Base-by-base conservation (phyloP, 2,797 vertebrate species). In the Pseudochirops corinnae region DNA sequence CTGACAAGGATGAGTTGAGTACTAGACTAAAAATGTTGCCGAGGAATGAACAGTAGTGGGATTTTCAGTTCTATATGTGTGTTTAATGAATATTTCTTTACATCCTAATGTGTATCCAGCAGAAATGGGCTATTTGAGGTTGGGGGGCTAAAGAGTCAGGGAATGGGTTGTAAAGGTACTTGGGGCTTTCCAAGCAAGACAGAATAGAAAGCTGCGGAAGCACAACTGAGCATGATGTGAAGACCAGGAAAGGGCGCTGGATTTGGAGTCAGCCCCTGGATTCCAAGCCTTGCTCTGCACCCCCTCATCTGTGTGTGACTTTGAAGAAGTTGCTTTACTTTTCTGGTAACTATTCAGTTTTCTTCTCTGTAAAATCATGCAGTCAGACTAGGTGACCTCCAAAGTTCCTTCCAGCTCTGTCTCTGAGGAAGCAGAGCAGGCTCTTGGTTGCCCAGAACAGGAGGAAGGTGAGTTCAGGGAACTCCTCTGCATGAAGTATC, bases 71-170 rank as follows among this genome's bases (percentile, higher is more conserved):
- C 82, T 93, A 58, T 95, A 95, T 95, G 93, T 93, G 87, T 97
- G 95, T 33, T 96, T 95, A 94, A 95, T 93, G 91, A 52, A 50
- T 60, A 95, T 94, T 94, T 92, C 92, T 96, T 95, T 93, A 31
- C 5, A 39, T 39, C 33, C 33, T n/a, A 93, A 26, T 87, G 16
- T 60, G 90, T 57, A 50, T 2, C n/a, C 3, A 46, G 18, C 24
- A 91, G 46, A 74, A 29, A 50, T 21, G 16, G n/a, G 26, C 11
- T 39, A 53, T 5, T 18, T 67, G 90, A 9, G 12, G 7, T 9
- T 1, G 55, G 91, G 33, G 28, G 2, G 5, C 5, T 46, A 82
- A 39, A 82, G 74, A 46, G 4, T 82, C 18, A 46, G 12, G 74
- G 39, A 82, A 82, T 46, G 39, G 39, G 7, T 46, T 82, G 7